Base-by-base conservation (phyloP, 2,888 invertebrate genomes). In the Drosophila cognata region DNA sequence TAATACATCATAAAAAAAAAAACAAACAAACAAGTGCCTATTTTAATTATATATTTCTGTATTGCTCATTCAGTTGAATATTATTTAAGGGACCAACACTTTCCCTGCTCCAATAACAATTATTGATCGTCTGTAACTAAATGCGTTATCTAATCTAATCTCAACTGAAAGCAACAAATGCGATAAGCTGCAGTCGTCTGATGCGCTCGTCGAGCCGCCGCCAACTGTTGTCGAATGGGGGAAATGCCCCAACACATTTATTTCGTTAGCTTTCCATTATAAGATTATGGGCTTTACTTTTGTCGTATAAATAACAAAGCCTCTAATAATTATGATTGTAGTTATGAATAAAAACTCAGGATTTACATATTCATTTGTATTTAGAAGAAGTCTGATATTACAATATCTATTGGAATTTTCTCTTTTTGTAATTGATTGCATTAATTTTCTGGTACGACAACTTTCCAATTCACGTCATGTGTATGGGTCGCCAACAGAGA, bases 151-250 rank as follows among this genome's bases (percentile, higher is more conserved):
- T 64, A 29, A 61, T 60, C 46, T 60, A 33, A 60, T 43, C 57
- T 38, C 43, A 36, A 51, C 8, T 43, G 18, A 35, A 48, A 31
- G 28, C 3, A 50, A 18, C 16, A n/a, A 36, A 52, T 46, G n/a
- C 16, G 81, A 77, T 81, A 81, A 62, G 46, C 21, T 35, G 11
- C 28, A 35, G 43, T 21, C 41, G 43, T 21, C 33, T 41, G 50
- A 28, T 61, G 46, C 38, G 25, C 11, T 50, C 38, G 35, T 5
- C 33, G 11, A 58, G 43, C 52, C 48, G 35, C 55, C 52, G 21
- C 51, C 28, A 29, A n/a, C 41, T 68, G 46, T 57, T 77, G 21
- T 36, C 41, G 18, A 57, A 58, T 16, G 16, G 11, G 29, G 31
- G 52, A 53, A 52, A 35, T 62, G 36, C 21, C 18, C 25, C 11